Evolutionary conservation across 1,140 invertebrate species (phyloP).

Genomic region (Asbolus verrucosus): DNA sequence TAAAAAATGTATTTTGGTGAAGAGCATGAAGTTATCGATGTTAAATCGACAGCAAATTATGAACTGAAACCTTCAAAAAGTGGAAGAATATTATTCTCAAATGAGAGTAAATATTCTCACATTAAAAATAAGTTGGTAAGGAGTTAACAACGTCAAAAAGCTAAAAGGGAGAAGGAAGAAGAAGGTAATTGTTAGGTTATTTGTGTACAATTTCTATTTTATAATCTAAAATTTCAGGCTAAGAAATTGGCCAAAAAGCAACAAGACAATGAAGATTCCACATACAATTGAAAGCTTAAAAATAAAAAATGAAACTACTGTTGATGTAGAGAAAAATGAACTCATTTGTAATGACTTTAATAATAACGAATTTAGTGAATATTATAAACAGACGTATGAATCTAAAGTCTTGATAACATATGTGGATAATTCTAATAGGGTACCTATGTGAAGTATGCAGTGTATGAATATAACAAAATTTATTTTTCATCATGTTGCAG

Average conservation of each 20-base stretch:
- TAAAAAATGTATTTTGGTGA: slow-evolving; percentile 17
- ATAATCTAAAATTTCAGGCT: no score
- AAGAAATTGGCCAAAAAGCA: slow-evolving; percentile 74
- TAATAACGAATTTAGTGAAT: slow-evolving; percentile 89
- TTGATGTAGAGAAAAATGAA: slow-evolving; percentile 83
- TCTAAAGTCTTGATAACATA: slow-evolving; percentile 97
- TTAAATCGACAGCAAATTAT: slow-evolving; percentile 37
- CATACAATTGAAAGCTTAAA: slow-evolving; percentile 94
- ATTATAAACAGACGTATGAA: slow-evolving; percentile 86
- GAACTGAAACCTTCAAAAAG: slow-evolving; percentile 59
- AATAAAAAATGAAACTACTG: slow-evolving; percentile 91
- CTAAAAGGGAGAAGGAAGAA: slow-evolving; percentile 67
- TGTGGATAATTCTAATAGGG: slow-evolving; percentile 87
- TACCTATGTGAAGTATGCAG: no score
- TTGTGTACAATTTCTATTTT: slow-evolving; percentile 43
- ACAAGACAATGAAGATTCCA: slow-evolving; percentile 80
- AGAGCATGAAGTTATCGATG: slow-evolving; percentile 33
- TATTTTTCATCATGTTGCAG: no score
- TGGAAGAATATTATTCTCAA: slow-evolving; percentile 58
- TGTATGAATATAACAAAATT: no score
- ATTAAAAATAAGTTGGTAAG: slow-evolving; percentile 68
- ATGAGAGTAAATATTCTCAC: slow-evolving; percentile 57
- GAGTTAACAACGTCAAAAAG: slow-evolving; percentile 65
- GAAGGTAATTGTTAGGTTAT: slow-evolving; percentile 64
- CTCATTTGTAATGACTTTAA: slow-evolving; percentile 84